A percentile compares a stretch with the other conserved stretches of the same genome.
These are phyloP conservation scores for Agriopis marginaria DNA, from an alignment of 2,888 invertebrate species.

Conservation along the genomic window DNA sequence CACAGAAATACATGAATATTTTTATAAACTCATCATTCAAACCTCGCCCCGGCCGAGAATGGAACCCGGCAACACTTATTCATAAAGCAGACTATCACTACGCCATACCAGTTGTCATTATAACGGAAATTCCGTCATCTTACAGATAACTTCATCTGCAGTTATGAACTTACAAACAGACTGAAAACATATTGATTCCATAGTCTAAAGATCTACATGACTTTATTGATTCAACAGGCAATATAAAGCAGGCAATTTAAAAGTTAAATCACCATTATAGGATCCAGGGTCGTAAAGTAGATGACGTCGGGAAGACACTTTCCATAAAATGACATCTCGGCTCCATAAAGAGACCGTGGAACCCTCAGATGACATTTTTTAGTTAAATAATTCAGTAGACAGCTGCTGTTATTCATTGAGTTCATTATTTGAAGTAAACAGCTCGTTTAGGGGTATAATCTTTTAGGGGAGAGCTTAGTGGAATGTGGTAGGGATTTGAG, in stretches of 20 bases:
- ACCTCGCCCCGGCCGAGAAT: too few species aligned
- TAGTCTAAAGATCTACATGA: neutral
- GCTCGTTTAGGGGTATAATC: slow-evolving; percentile 24
- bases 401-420: slow-evolving; percentile 40
- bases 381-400: slow-evolving; percentile 41
- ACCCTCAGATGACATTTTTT: slow-evolving; percentile 39
- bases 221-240: slow-evolving; percentile 39
- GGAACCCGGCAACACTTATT: too few species aligned
- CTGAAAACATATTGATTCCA: neutral
- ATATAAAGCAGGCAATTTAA: slow-evolving; percentile 23
- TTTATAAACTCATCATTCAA: too few species aligned
- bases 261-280: slow-evolving; percentile 43
- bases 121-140: too few species aligned
- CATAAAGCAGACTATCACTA: too few species aligned
- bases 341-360: slow-evolving; percentile 39
- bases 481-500: slow-evolving; percentile 12
- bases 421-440: slow-evolving; percentile 39
- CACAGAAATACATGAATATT: too few species aligned
- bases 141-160: too few species aligned
- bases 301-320: slow-evolving; percentile 31
- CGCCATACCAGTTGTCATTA: too few species aligned
- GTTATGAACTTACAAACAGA: too few species aligned
- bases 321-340: slow-evolving; percentile 39
- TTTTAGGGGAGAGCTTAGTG: slow-evolving; percentile 19
- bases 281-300: slow-evolving; percentile 39